Percentiles rank a stretch among this genome's conserved stretches.
phyloP scores from a whole-genome alignment of 1,140 invertebrate genomes.

The Lepidurus packardi region DNA sequence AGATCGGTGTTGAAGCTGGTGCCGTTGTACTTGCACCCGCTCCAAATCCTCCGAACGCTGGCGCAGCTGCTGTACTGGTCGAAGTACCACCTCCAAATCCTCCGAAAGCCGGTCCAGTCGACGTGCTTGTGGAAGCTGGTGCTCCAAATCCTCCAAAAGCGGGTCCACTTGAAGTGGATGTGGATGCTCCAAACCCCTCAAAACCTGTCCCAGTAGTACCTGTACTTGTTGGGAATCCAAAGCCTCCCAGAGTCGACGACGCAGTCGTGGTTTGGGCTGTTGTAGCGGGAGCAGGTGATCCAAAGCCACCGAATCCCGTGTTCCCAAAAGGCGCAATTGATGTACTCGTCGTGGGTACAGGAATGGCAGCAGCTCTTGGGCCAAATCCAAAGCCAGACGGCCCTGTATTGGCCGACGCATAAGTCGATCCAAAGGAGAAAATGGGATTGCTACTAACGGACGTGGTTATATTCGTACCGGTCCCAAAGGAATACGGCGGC shows the following conservation, averaged over 20 bases:
- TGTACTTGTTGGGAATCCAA: not conserved
- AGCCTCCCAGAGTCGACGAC: not conserved
- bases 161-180: not conserved
- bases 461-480: not conserved
- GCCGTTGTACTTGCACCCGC: not conserved
- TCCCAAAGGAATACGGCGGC: not conserved
- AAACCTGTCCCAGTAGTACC: not conserved
- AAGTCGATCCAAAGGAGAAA: not conserved
- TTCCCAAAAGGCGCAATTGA: no score
- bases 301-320: not conserved
- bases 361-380: not conserved
- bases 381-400: not conserved
- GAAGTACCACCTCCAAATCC: not conserved
- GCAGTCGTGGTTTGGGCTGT: not conserved
- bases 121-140: not conserved
- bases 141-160: not conserved
- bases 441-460: not conserved
- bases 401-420: not conserved
- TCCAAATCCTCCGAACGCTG: not conserved
- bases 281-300: not conserved
- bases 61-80: not conserved
- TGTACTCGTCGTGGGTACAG: not conserved
- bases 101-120: not conserved
- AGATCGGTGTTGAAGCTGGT: not conserved
- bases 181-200: not conserved